These are phyloP conservation scores for Perccottus glenii DNA, from an alignment of 2,113 vertebrate species.

Conservation along the genomic window DNA sequence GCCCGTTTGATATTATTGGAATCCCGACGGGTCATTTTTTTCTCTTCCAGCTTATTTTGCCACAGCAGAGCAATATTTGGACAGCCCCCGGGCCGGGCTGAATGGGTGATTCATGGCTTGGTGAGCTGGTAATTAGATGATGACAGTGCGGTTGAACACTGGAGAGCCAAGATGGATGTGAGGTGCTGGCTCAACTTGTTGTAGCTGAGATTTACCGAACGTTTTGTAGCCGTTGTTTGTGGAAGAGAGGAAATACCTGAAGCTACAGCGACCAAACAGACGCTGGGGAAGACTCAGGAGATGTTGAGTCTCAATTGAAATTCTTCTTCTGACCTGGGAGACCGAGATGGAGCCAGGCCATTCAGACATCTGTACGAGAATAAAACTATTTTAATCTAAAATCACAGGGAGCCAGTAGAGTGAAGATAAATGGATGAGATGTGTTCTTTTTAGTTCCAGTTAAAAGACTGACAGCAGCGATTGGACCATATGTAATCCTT, in stretches of 20 bases:
- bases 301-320: no score
- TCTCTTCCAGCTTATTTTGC: conserved; percentile 18
- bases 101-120: conserved; percentile 69
- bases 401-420: no score
- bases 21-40: neutral
- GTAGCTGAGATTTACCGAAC: conserved; percentile 24
- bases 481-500: no score
- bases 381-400: no score
- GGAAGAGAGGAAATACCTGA: neutral
- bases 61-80: conserved; percentile 42
- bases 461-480: no score
- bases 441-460: no score
- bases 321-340: no score
- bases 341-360: no score
- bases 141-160: conserved; percentile 41
- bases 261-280: no score
- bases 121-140: conserved; percentile 60
- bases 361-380: no score
- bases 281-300: neutral
- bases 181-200: conserved; percentile 27
- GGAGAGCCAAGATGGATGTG: conserved; percentile 53
- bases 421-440: no score
- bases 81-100: conserved; percentile 46
- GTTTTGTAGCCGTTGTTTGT: conserved; percentile 15
- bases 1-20: neutral